Conservation (phyloP, 2,888 invertebrate genomes). For the Podabrus alpinus region DNA sequence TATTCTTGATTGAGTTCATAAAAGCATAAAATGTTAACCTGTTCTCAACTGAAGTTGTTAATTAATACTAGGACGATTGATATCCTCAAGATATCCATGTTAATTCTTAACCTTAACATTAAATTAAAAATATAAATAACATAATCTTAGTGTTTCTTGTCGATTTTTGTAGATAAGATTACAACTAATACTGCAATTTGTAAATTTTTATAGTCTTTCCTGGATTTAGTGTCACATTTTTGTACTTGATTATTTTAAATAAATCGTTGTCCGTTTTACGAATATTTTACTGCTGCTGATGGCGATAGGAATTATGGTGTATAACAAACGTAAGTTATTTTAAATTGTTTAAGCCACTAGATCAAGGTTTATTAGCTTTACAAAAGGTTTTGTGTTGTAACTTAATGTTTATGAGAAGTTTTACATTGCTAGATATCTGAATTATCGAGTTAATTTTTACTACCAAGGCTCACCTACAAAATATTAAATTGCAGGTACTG, state of each 20-base stretch:
- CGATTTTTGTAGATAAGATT: neutral
- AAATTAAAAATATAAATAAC: neutral
- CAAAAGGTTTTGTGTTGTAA: constrained; percentile 1
- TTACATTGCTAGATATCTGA: neutral
- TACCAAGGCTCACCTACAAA: neutral
- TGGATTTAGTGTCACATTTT: neutral
- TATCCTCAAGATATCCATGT: neutral
- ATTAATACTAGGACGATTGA: neutral
- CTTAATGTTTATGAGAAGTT: constrained; percentile 1
- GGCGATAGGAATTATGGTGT: neutral
- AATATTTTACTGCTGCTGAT: no score
- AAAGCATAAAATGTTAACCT: neutral
- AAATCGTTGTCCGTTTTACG: neutral
- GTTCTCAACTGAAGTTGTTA: neutral
- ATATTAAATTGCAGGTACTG: neutral
- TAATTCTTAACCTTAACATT: neutral
- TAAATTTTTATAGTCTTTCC: neutral
- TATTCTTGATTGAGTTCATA: neutral
- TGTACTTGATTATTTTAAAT: neutral
- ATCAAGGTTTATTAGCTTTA: constrained; percentile 4
- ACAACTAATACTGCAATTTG: neutral
- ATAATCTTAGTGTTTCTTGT: neutral
- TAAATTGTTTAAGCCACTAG: neutral
- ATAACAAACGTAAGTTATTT: neutral
- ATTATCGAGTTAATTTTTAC: neutral